These are phyloP conservation scores for Zoanthus sociatus DNA, from an alignment of 92 coral and sea anemone genomes.

Conservation along the genomic window DNA sequence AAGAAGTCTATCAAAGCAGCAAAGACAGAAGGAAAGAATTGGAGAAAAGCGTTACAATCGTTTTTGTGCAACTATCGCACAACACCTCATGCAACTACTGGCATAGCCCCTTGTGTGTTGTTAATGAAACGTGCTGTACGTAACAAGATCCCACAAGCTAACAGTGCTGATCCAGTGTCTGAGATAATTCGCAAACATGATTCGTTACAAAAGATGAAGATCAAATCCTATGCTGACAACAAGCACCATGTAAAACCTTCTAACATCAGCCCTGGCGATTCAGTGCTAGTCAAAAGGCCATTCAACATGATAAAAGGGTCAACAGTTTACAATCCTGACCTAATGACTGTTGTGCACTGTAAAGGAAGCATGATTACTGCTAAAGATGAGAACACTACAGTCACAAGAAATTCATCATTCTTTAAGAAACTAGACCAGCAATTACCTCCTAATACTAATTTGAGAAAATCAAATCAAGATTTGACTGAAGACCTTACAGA, in stretches of 20 bases:
- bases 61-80: conserved; percentile 35
- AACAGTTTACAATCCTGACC: conserved; percentile 6
- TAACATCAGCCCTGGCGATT: conserved; percentile 40
- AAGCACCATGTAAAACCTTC: conserved; percentile 51
- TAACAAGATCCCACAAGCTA: conserved; percentile 36
- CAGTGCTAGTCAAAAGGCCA: conserved; percentile 58
- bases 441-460: not conserved
- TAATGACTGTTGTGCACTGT: conserved; percentile 5
- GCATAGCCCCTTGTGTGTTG: conserved; percentile 33
- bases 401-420: conserved; percentile 12
- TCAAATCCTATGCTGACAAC: conserved; percentile 56
- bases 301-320: conserved; percentile 53
- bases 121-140: conserved; percentile 35
- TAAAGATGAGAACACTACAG: conserved; percentile 3
- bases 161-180: conserved; percentile 1
- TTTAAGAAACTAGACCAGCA: conserved; percentile 9
- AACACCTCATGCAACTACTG: conserved; percentile 41
- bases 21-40: conserved; percentile 24
- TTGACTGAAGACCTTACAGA: not conserved
- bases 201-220: conserved; percentile 34
- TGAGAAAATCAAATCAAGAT: not conserved
- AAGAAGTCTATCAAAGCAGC: conserved; percentile 48
- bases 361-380: conserved; percentile 17
- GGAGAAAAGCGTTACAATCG: conserved; percentile 26
- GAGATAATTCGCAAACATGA: not conserved